A percentile compares a stretch with the other conserved stretches of the same genome.
Conservation (phyloP, 2,797 vertebrate genomes). For the Luscinia megarhynchos region DNA sequence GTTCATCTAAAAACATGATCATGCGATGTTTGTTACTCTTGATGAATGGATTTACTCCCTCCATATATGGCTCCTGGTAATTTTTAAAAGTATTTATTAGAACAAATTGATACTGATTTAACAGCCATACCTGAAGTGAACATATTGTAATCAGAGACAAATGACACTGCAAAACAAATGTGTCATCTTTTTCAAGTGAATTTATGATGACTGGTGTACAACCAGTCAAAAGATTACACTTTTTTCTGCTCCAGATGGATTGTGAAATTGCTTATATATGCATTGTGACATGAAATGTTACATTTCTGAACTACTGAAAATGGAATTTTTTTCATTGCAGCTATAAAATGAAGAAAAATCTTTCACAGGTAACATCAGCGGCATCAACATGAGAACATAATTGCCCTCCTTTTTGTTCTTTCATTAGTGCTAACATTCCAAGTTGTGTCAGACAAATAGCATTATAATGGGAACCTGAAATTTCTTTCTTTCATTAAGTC, state of each 20-base stretch:
- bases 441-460: background rate
- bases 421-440: background rate
- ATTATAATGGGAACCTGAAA: background rate
- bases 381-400: background rate
- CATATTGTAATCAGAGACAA: background rate
- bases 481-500: background rate
- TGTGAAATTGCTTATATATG: background rate
- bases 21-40: constrained; percentile 98
- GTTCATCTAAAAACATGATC: constrained; percentile 99
- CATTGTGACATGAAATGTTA: background rate
- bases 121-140: background rate
- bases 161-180: background rate
- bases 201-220: constrained; percentile 1
- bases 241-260: background rate
- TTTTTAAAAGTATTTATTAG: constrained; percentile 44
- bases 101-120: background rate
- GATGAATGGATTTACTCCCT: constrained; percentile 98
- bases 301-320: constrained; percentile 5
- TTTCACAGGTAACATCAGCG: background rate
- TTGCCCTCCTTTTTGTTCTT: background rate
- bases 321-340: background rate
- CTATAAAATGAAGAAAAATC: background rate
- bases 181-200: background rate
- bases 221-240: background rate
- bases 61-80: constrained; percentile 97